Base-by-base conservation (phyloP, 2,888 invertebrate species). In the Heliconius erato region DNA sequence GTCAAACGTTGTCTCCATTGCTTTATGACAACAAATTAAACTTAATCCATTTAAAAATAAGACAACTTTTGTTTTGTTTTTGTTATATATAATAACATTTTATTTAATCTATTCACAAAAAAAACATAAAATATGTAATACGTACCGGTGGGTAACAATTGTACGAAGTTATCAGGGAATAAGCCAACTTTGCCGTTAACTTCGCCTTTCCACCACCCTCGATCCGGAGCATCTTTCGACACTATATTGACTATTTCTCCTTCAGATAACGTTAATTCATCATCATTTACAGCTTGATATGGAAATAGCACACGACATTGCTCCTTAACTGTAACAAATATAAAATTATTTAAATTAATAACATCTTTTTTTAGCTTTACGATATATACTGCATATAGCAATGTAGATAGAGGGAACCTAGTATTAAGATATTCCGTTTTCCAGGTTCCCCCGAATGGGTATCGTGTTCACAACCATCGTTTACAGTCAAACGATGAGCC, bases 151-250 rank as follows among this genome's bases (percentile, higher is more conserved):
- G 96, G 94, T 86, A 98, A 89, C 68, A 98, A 91, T 89, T 97
- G 97, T 26, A 99, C 99, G 94, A 99, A 99, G 96, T 99, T 99
- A 92, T 99, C 99, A 0, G 99, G 99, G 92, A 99, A 99, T 5
- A 99, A 97, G 9, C 99, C 99, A 80, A 98, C 96, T 90, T 97
- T 97, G 69, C 99, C 99, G 88, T 97, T 97, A 0, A 99, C 91
- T 94, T 99, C 99, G 77, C 99, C 99, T 92, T 98, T 98, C 99
- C 99, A 99, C 99, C 99, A 99, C 82, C 99, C 99, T 88, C 98
- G 98, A 94, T 99, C 99, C 80, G 98, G 98, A 74, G 98, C 97
- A 80, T 99, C 98, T 93, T 97, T 98, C 79, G 98, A 98, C 82
- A 99, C 93, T 80, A 99, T 96, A n/a, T 97, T 97, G 85, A 99